Evolutionary conservation across 2,797 vertebrate genomes (phyloP).

Genomic region (Cottoperca gobio): DNA sequence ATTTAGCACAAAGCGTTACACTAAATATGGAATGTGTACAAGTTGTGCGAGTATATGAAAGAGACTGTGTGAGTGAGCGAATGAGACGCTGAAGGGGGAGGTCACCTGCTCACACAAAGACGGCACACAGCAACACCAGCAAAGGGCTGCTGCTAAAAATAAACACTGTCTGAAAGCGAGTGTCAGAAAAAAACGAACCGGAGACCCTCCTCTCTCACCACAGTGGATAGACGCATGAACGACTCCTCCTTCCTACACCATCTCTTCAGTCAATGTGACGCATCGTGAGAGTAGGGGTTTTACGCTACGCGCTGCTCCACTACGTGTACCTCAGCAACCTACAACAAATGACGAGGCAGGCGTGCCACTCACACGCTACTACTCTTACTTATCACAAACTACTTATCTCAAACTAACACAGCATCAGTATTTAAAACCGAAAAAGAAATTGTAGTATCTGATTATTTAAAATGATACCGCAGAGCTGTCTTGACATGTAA

Average conservation of each 20-base stretch:
- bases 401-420: neutral
- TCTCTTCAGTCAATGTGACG: slow-evolving; percentile 35
- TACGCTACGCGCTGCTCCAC: slow-evolving; percentile 41
- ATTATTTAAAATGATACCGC: neutral
- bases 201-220: slow-evolving; percentile 62
- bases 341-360: slow-evolving; percentile 48
- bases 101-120: slow-evolving; percentile 78
- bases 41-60: slow-evolving; percentile 26
- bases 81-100: slow-evolving; percentile 42
- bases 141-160: slow-evolving; percentile 83
- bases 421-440: neutral
- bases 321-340: slow-evolving; percentile 31
- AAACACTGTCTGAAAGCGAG: slow-evolving; percentile 68
- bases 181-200: slow-evolving; percentile 58
- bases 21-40: slow-evolving; percentile 11
- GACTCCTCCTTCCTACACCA: slow-evolving; percentile 42
- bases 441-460: neutral
- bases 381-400: neutral
- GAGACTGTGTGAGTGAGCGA: slow-evolving; percentile 25
- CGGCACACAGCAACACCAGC: slow-evolving; percentile 81
- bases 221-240: slow-evolving; percentile 47
- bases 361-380: neutral
- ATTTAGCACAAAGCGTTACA: slow-evolving; percentile 8
- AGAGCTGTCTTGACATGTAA: neutral
- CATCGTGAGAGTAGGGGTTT: slow-evolving; percentile 30